Percentiles rank a stretch among this genome's conserved stretches.
phyloP scores from a whole-genome alignment of 2,113 vertebrate genomes.

The Triplophysa dalaica region DNA sequence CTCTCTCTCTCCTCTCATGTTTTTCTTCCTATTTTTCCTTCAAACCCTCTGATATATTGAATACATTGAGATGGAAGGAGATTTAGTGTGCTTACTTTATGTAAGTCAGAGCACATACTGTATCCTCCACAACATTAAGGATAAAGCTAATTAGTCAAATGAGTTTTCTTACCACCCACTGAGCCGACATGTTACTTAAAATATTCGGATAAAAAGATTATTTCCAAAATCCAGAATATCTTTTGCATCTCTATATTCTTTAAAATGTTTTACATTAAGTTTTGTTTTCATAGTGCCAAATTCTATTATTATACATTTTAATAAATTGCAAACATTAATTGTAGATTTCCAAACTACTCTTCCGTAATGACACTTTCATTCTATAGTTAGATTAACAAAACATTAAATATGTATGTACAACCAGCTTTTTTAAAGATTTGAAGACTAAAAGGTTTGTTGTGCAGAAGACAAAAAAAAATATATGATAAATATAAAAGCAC shows the following conservation, averaged over 20 bases:
- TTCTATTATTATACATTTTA: not conserved
- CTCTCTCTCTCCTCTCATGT: slow-evolving; percentile 38
- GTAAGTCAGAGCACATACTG: not conserved
- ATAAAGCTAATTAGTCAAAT: slow-evolving; percentile 14
- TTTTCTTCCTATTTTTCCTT: not conserved
- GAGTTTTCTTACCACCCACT: not conserved
- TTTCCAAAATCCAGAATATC: not conserved
- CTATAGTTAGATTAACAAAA: too few species aligned
- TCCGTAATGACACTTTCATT: too few species aligned
- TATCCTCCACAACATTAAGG: slow-evolving; percentile 13
- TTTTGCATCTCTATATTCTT: not conserved
- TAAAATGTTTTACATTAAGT: not conserved
- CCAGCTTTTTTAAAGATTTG: too few species aligned
- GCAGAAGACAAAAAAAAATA: not conserved
- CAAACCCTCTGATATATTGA: not conserved
- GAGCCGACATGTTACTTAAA: slow-evolving; percentile 18
- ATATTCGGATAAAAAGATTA: not conserved
- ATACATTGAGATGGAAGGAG: not conserved
- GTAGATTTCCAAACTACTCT: too few species aligned
- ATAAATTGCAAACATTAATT: not conserved
- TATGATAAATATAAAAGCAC: not conserved
- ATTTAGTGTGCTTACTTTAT: not conserved
- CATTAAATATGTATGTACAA: too few species aligned
- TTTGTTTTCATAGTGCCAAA: not conserved
- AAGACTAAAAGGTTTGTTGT: not conserved